phyloP scores from a whole-genome alignment of 1,140 invertebrate genomes.

The Araneus ventricosus region DNA sequence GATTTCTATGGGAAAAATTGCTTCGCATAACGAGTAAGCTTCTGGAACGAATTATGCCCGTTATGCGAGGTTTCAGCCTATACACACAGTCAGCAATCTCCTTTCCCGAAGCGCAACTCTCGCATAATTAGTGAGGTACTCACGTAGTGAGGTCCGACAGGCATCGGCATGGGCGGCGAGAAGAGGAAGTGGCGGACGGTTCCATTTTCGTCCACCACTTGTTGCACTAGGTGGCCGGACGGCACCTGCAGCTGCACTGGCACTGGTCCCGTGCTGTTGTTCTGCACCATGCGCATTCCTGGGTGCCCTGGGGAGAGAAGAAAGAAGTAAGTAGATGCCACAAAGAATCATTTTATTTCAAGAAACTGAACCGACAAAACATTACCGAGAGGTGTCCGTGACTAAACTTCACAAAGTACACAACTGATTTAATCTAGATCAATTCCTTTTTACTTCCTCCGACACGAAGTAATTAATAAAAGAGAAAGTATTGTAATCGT shows the following conservation, averaged over 20 bases:
- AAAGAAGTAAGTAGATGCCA: neutral
- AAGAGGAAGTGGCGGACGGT: conserved; percentile 90
- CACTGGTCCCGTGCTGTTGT: conserved; percentile 86
- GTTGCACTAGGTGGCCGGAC: conserved; percentile 92
- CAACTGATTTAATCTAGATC: too few species aligned
- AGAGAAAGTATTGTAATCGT: too few species aligned
- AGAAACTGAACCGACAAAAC: neutral
- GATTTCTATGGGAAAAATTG: too few species aligned
- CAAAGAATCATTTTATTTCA: neutral
- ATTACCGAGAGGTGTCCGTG: neutral
- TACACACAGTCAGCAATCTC: too few species aligned
- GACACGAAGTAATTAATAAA: too few species aligned
- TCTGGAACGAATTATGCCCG: too few species aligned
- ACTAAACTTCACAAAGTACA: too few species aligned
- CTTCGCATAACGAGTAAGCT: too few species aligned
- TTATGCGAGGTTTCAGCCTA: too few species aligned
- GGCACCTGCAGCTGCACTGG: conserved; percentile 94
- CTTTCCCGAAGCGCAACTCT: too few species aligned
- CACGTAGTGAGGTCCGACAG: conserved; percentile 65
- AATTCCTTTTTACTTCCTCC: too few species aligned
- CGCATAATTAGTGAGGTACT: neutral
- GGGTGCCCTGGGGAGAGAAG: conserved; percentile 23
- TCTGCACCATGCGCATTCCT: conserved; percentile 79
- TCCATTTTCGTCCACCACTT: conserved; percentile 93
- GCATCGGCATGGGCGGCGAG: conserved; percentile 85